Base-by-base conservation (phyloP, 2,888 invertebrate genomes). In the Creontiades dilutus region DNA sequence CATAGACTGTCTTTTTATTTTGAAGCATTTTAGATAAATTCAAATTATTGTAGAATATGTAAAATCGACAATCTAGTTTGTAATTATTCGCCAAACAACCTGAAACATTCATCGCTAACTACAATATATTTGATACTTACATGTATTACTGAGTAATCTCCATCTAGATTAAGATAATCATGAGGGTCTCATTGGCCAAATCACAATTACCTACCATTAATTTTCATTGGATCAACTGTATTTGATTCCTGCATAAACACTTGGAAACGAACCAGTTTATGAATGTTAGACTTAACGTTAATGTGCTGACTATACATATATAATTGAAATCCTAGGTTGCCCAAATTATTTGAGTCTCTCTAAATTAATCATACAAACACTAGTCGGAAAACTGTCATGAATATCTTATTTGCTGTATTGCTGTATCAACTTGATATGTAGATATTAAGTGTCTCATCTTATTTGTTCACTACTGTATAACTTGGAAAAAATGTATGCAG, bases 1-100 rank as follows among this genome's bases (percentile, higher is more conserved):
- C 52, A 46, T 82, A 82, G 82, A 82, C 82, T 82, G 82, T 48
- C 82, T 48, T 82, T 82, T 82, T 4, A 61, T 82, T 82, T 82
- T 27, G 46, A 37, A 78, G 46, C 78, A 46, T 78, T 78, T 78
- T 78, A 46, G 37, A 46, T 46, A 78, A 37, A 46, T 68, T 9
- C 28, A 78, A 46, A 28, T 46, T 78, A 46, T 46, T 78, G 61
- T 61, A 61, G 61, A 19, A 61, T 61, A 61, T 19, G 61, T 61
- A 61, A 61, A 61, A 61, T 19, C 61, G 78, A 78, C 78, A 78
- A 78, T 78, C 78, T 78, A 78, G 78, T 78, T 78, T 78, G n/a
- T 46, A 78, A 78, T 78, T 46, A 78, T 78, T 78, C n/a, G 78
- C 28, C 78, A 78, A 78, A n/a, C 61, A 61, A 61, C 78, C 46